Base-by-base conservation (phyloP, 1,140 invertebrate genomes). In the Drosophila chauvacae region DNA sequence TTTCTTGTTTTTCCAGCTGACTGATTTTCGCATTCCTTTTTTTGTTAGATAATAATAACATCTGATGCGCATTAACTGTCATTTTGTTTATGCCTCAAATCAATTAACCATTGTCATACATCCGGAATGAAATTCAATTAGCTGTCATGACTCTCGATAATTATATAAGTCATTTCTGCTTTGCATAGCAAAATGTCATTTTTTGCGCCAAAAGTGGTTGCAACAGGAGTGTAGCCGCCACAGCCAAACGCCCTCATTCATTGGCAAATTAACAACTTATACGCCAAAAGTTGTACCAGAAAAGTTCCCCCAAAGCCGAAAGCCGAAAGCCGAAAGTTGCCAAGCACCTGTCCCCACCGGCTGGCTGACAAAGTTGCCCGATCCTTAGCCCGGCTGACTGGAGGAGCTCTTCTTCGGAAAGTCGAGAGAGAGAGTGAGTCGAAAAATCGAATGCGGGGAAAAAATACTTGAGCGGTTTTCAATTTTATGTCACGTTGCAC, bases 221-320 rank as follows among this genome's bases (percentile, higher is more conserved):
- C 48, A 57, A 42, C 57, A 47, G 70, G 66, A 69, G 75, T 76
- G 75, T 76, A 61, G 61, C 55, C 65, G 76, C 64, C 69, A 56
- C 57, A 88, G 84, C 65, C 81, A 88, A 80, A 77, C 84, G 73
- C 80, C 80, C 79, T 64, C 77, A 72, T 88, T 77, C 85, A 80
- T 90, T 88, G 77, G 80, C 84, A 87, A 87, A 87, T 87, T 87
- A 87, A 87, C 84, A 87, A 87, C 80, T 88, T 87, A 88, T 88
- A 83, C 72, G 84, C 58, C 57, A 80, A 90, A 88, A 88, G 73
- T 81, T 88, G 90, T 51, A 33, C 69, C 77, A 57, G 63, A 53
- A 88, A 76, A 88, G 77, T 87, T 80, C 16, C 47, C 66, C 45
- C 26, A 50, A 62, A 62, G 20, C 53, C 35, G 35, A 63, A 80